Percentiles rank a stretch among this genome's conserved stretches.
Evolutionary conservation across 2,113 vertebrate species (phyloP).

Genomic region (Ceyx cyanopectus): DNA sequence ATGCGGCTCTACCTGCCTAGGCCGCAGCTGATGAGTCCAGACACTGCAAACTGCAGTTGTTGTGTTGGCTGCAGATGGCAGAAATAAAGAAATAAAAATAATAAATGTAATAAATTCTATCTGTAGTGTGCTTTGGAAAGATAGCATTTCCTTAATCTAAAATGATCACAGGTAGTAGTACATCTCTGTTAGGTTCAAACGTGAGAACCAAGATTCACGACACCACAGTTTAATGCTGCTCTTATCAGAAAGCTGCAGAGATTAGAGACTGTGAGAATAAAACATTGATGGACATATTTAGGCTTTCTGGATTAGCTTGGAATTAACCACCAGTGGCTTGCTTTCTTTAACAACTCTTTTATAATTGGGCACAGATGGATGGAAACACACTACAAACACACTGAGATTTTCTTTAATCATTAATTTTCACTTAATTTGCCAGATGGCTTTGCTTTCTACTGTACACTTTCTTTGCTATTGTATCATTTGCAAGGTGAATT

Average conservation of each 20-base stretch:
- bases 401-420: conserved; percentile 63
- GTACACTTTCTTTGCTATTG: conserved; percentile 23
- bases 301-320: conserved; percentile 45
- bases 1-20: neutral
- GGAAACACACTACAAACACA: conserved; percentile 56
- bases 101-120: neutral
- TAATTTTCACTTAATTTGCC: conserved; percentile 63
- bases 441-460: conserved; percentile 41
- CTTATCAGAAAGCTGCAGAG: conserved; percentile 62
- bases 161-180: conserved; percentile 57
- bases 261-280: conserved; percentile 41
- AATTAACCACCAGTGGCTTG: conserved; percentile 26
- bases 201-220: conserved; percentile 46
- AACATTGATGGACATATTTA: conserved; percentile 9
- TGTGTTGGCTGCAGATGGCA: neutral
- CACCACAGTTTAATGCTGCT: conserved; percentile 29
- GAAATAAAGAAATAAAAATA: neutral
- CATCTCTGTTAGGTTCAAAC: conserved; percentile 41
- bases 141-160: conserved; percentile 40
- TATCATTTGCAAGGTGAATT: neutral
- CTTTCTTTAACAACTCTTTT: conserved; percentile 58
- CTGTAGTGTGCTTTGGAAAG: conserved; percentile 18
- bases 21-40: neutral
- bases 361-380: conserved; percentile 57
- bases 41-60: neutral